Conservation (phyloP, 2,797 vertebrate genomes). For the Coregonus suidteri region DNA sequence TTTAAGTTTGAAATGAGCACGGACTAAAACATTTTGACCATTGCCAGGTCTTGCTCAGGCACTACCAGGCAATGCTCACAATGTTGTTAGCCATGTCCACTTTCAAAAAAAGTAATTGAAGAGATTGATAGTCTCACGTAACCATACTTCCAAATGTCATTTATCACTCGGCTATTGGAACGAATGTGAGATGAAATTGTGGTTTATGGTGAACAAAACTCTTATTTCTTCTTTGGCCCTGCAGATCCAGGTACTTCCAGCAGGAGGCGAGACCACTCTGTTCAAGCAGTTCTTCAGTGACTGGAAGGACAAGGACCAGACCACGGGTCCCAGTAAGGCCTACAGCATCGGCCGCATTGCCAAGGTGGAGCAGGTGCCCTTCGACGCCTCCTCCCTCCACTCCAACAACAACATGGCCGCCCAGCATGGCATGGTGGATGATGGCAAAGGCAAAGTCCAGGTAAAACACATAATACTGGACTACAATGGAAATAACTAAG, state of each 20-base stretch:
- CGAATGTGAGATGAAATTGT: too few relatives aligned
- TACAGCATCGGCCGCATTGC: constrained; percentile 74
- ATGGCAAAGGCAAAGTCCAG: constrained; percentile 79
- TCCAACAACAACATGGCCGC: constrained; percentile 78
- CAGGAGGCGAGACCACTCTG: constrained; percentile 73
- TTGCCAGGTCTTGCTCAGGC: neutral
- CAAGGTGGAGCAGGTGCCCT: constrained; percentile 73
- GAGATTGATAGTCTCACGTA: too few relatives aligned
- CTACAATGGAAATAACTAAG: neutral
- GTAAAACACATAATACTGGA: constrained; percentile 44
- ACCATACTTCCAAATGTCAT: too few relatives aligned
- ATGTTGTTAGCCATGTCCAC: neutral
- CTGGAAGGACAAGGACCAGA: constrained; percentile 79
- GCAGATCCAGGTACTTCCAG: constrained; percentile 79
- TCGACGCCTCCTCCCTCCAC: constrained; percentile 78
- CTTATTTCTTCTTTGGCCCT: neutral
- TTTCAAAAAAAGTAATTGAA: neutral
- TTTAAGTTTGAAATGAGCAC: too few relatives aligned
- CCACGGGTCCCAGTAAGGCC: constrained; percentile 70
- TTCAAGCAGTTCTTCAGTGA: constrained; percentile 83
- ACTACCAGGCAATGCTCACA: neutral
- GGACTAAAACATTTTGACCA: neutral
- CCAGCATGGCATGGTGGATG: constrained; percentile 82
- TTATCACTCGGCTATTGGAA: too few relatives aligned
- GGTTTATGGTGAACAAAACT: too few relatives aligned